phyloP scores from a whole-genome alignment of 2,113 vertebrate genomes.

The Fulica atra region DNA sequence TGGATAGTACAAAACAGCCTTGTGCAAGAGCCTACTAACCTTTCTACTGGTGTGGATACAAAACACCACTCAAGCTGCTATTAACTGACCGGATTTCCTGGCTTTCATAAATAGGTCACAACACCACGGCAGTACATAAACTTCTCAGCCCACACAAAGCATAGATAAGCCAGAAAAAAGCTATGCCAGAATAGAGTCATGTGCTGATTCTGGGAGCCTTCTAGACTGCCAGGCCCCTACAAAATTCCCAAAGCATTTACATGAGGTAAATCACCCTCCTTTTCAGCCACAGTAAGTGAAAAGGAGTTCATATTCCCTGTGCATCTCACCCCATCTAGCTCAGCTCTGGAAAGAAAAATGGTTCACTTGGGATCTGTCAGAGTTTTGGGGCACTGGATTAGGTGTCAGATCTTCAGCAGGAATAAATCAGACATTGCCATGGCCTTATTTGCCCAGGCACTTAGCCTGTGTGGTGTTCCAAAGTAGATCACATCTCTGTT shows the following conservation, averaged over 20 bases:
- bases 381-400: not conserved
- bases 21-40: not conserved
- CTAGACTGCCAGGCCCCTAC: not conserved
- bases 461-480: not conserved
- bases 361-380: not conserved
- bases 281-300: not conserved
- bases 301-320: not conserved
- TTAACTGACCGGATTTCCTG: not conserved
- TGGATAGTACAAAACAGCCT: not conserved
- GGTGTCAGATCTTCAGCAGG: not conserved
- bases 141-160: not conserved
- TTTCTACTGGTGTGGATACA: not conserved
- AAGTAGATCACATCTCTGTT: not conserved
- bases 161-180: not conserved
- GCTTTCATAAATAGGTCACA: not conserved
- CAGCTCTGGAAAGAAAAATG: not conserved
- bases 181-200: fast-evolving
- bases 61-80: not conserved
- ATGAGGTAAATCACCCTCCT: not conserved
- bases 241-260: not conserved
- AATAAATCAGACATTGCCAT: not conserved
- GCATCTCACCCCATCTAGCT: not conserved
- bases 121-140: not conserved
- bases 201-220: not conserved
- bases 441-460: not conserved